These are phyloP conservation scores for Saimiri boliviensis DNA, from an alignment of 2,113 vertebrate species.

Conservation along the genomic window DNA sequence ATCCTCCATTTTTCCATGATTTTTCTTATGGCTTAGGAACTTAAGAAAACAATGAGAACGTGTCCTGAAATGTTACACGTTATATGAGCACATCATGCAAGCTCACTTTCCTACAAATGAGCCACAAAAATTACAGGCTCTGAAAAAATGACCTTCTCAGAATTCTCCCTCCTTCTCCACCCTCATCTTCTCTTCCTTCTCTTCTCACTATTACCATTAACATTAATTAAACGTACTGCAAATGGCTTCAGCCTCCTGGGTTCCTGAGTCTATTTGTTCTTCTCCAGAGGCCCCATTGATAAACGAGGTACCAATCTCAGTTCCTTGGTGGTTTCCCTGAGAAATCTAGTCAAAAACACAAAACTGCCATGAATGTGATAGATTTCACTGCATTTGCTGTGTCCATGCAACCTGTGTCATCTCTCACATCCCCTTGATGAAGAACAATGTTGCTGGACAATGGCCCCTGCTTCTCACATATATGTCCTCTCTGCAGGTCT, in stretches of 20 bases:
- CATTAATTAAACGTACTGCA: not conserved
- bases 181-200: not conserved
- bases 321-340: not conserved
- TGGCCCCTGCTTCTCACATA: rapidly evolving
- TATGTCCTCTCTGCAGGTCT: not conserved
- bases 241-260: not conserved
- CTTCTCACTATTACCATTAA: not conserved
- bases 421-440: rapidly evolving
- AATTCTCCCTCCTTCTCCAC: not conserved
- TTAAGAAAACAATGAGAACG: slow-evolving; percentile 52
- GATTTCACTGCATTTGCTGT: not conserved
- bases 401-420: not conserved
- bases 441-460: not conserved
- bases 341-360: not conserved
- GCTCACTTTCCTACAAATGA: slow-evolving; percentile 41
- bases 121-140: not conserved
- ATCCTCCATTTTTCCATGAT: not conserved
- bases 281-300: not conserved
- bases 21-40: slow-evolving; percentile 13
- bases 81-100: not conserved
- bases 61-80: not conserved
- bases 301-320: not conserved
- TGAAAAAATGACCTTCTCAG: not conserved
- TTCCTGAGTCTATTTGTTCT: not conserved
- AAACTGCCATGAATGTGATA: rapidly evolving